phyloP scores from a whole-genome alignment of 2,888 invertebrate genomes.

The Ephialtes manifestator region DNA sequence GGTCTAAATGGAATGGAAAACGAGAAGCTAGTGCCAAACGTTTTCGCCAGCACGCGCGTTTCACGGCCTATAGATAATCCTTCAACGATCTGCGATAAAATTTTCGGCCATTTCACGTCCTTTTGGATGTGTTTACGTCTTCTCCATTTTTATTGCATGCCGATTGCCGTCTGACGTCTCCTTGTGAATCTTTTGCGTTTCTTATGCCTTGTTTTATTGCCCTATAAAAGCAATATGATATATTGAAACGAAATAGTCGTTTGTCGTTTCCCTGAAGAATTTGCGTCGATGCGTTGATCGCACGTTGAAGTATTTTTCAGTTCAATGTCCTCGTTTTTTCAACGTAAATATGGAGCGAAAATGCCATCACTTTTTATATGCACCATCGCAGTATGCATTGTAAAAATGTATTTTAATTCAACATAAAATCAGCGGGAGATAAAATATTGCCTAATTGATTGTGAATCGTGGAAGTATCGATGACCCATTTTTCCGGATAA shows the following conservation, averaged over 20 bases:
- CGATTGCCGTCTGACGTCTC: background rate
- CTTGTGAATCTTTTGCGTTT: background rate
- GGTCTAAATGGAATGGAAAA: constrained; percentile 38
- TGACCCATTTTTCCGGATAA: background rate
- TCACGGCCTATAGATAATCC: constrained; percentile 17
- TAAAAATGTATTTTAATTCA: background rate
- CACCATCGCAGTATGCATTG: background rate
- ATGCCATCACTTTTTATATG: background rate
- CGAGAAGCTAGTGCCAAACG: constrained; percentile 26
- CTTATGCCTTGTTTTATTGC: background rate
- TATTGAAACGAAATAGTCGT: background rate
- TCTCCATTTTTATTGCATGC: constrained; percentile 20
- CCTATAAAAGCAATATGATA: background rate
- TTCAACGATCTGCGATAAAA: constrained; percentile 47
- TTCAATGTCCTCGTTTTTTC: background rate
- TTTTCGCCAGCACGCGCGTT: background rate
- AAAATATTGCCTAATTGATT: background rate
- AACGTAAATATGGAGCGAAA: background rate
- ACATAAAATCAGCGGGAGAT: background rate
- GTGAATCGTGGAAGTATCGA: background rate
- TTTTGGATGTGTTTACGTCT: constrained; percentile 17
- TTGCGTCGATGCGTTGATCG: background rate
- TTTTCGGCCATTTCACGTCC: background rate
- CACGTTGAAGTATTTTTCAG: background rate
- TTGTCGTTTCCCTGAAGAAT: background rate